Percentiles rank a stretch among this genome's conserved stretches.
Evolutionary conservation across 92 coral and sea anemone genomes (phyloP).

Genomic region (Galaxea fascicularis): DNA sequence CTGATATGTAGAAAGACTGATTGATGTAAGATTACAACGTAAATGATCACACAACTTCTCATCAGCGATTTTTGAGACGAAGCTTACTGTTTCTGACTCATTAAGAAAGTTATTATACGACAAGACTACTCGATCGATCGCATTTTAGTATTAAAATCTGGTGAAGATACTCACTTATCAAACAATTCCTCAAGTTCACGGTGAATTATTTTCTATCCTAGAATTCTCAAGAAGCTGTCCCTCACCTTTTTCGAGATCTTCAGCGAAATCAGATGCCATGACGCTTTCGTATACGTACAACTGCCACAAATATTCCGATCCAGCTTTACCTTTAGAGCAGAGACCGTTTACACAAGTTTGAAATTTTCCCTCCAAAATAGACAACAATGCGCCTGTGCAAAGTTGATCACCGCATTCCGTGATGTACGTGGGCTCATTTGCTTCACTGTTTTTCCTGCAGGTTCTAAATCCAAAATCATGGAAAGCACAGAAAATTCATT

Average conservation of each 20-base stretch:
- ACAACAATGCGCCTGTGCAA: slow-evolving; percentile 47
- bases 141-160: too few relatives aligned
- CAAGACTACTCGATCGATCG: too few relatives aligned
- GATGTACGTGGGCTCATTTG: slow-evolving; percentile 59
- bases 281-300: neutral
- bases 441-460: slow-evolving; percentile 43
- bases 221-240: neutral
- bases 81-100: too few relatives aligned
- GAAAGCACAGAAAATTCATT: slow-evolving; percentile 59
- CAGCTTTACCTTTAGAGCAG: too few relatives aligned
- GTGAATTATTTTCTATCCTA: neutral
- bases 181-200: too few relatives aligned
- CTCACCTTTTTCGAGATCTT: slow-evolving; percentile 13
- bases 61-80: too few relatives aligned
- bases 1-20: too few relatives aligned
- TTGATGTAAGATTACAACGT: too few relatives aligned
- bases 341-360: slow-evolving; percentile 62
- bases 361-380: slow-evolving; percentile 73
- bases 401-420: slow-evolving; percentile 21
- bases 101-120: too few relatives aligned
- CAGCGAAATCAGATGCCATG: slow-evolving; percentile 38
- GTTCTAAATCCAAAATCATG: slow-evolving; percentile 12
- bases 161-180: neutral
- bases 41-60: too few relatives aligned
- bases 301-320: neutral